Base-by-base conservation (phyloP, 2,888 invertebrate species). In the Tetragonisca angustula region DNA sequence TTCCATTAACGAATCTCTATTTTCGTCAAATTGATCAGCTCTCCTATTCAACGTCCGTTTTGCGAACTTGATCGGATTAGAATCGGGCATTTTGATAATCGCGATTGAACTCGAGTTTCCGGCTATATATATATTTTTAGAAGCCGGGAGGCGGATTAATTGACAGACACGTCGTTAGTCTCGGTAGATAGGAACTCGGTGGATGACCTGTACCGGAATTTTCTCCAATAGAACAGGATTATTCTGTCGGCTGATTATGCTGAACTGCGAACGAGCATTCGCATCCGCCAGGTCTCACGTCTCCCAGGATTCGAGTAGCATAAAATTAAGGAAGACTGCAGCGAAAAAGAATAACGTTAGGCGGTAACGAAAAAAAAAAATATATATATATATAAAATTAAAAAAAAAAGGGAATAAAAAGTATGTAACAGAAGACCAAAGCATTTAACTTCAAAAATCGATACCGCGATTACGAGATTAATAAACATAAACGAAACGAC, bases 401-500 rank as follows among this genome's bases (percentile, higher is more conserved):
- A 43, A 43, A 43, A 43, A 1, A 24, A 19, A 43, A 9, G 13
- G 17, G 2, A 32, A 69, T 19, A 17, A 36, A 36, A 70, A 54
- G 17, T 52, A 69, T 36, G 43, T 9, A 67, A 36, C n/a, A 67
- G 69, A 73, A 86, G 85, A 88, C 79, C 81, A 87, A 88, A 71
- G 43, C 15, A 27, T 72, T 80, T 64, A 64, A 68, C 68, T 59
- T 2, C 13, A n/a, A 59, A 71, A 81, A 79, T 75, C 50, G 72
- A 79, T 75, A 78, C 65, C 78, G 81, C 75, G 71, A 36, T 43
- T 43, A 43, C 59, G 78, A 77, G 24, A 62, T 74, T 74, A 73
- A n/a, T 83, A 73, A 59, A 76, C 71, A 70, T 75, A 75, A 83
- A 81, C 74, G 80, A 86, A 56, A 87, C 74, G 85, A 84, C 80